These are phyloP conservation scores for Eulemur mongoz DNA, from an alignment of 2,797 vertebrate genomes.

Conservation along the genomic window DNA sequence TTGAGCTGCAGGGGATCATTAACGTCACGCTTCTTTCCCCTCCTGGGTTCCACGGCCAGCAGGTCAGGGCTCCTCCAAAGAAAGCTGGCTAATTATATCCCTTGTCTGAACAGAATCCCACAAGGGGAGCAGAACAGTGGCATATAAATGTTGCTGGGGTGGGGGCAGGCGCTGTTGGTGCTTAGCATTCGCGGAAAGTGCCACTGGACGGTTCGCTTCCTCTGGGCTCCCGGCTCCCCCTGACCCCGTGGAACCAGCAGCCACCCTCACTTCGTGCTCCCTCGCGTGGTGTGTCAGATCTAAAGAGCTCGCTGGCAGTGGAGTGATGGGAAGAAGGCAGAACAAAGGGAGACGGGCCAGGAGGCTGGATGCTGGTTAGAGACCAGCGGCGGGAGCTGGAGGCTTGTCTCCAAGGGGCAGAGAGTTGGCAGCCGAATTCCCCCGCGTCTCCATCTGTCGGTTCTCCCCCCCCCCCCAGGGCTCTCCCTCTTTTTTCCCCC, in stretches of 20 bases:
- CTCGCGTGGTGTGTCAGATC: constrained; percentile 14
- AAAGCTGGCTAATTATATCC: constrained; percentile 65
- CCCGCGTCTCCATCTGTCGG: not conserved
- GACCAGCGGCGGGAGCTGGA: constrained; percentile 46
- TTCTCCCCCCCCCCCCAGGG: rapidly evolving
- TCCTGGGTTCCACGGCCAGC: constrained; percentile 30
- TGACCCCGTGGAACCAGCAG: not conserved
- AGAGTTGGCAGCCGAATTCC: constrained; percentile 32
- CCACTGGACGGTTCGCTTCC: constrained; percentile 23
- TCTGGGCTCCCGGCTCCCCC: constrained; percentile 46
- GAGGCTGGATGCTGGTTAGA: constrained; percentile 63
- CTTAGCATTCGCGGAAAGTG: not conserved
- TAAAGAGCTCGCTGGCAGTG: constrained; percentile 72
- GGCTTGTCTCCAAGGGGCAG: constrained; percentile 37
- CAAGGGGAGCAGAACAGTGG: not conserved
- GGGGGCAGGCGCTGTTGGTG: not conserved
- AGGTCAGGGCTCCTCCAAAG: constrained; percentile 64
- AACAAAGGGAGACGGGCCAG: constrained; percentile 77
- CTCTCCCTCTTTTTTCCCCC: not conserved
- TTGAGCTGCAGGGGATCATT: constrained; percentile 27
- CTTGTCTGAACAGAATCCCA: not conserved
- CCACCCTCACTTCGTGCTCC: not conserved
- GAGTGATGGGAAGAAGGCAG: constrained; percentile 69
- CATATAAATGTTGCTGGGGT: constrained; percentile 21
- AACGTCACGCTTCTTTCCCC: constrained; percentile 50